A percentile compares a stretch with the other conserved stretches of the same genome.
phyloP scores from a whole-genome alignment of 1,140 invertebrate species.

The Drosophila tsacasi region DNA sequence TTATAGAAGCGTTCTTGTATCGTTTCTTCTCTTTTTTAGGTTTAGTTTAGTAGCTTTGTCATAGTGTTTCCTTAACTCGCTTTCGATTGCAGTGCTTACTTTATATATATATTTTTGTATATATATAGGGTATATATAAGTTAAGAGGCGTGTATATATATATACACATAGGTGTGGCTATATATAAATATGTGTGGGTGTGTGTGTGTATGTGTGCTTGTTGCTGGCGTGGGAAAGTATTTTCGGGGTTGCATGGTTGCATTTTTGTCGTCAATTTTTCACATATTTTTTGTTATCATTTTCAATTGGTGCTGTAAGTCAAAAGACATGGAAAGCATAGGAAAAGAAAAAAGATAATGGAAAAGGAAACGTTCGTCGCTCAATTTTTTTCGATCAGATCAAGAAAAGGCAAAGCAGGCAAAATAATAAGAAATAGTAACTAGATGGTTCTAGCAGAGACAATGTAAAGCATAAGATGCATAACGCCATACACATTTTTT shows the following conservation, averaged over 20 bases:
- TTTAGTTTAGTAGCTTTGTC: constrained; percentile 27
- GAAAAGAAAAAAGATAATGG: constrained; percentile 25
- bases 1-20: constrained; percentile 73
- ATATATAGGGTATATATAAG: constrained; percentile 48
- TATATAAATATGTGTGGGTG: constrained; percentile 13
- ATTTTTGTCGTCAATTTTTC: constrained; percentile 7
- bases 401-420: constrained; percentile 38
- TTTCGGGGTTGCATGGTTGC: constrained; percentile 21
- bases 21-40: constrained; percentile 29
- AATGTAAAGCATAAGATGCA: neutral
- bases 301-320: constrained; percentile 24
- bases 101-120: constrained; percentile 7
- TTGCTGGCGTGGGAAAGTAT: constrained; percentile 10
- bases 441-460: constrained; percentile 23
- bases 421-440: constrained; percentile 17
- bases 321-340: constrained; percentile 39
- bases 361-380: constrained; percentile 10
- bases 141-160: constrained; percentile 47
- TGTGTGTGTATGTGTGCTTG: constrained; percentile 2
- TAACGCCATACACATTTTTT: neutral
- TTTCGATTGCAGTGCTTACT: constrained; percentile 68
- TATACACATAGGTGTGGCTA: constrained; percentile 36
- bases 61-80: constrained; percentile 52
- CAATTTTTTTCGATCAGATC: constrained; percentile 24
- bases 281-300: constrained; percentile 13